Evolutionary conservation across 2,113 vertebrate species (phyloP), one percentile per base, ranked within the genome.

Genomic region (Marmota flaviventris): DNA sequence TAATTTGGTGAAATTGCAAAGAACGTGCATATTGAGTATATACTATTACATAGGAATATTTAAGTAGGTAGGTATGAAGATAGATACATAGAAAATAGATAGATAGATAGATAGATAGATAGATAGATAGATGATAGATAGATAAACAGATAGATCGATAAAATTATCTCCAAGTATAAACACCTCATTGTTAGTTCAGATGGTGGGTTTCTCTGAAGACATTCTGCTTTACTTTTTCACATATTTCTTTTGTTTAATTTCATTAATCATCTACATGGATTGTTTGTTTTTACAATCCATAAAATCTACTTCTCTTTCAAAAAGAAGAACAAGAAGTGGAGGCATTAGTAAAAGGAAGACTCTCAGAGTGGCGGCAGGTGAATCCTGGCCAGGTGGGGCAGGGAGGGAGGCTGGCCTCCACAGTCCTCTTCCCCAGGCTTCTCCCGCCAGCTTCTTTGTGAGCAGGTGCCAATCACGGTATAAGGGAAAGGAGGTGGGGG

Each of bases 1-100:
- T 82, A 75, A 83, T 70, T 65, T 24, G 37, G 83, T 65, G 51
- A 90, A 17, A 75, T 89, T 93, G 90, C 95, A 91, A 25, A 34
- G 34, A 85, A 61, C 75, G 32, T 81, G n/a, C 20, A 51, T 73
- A 78, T 45, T 29, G 88, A 63, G 70, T 88, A 69, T 51, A 42
- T 0, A 92, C 45, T 25, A 84, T 37, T 34, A 70, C 63, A 51
- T 13, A 73, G 27, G 7, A 42, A 67, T 39, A 81, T 73, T 75
- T 79, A 82, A 13, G 58, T 42, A 67, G 61, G 69, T 48, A 82
- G 22, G 58, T 42, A 67, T 22, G 70, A 4, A 69, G 32, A 76
- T 27, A 42, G 56, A 51, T 13, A 51, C 48, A 51, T 51, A 51
- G 9, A 51, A 51, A 13, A 56, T 32, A 70, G 56, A 45, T 34